phyloP scores from a whole-genome alignment of 2,113 vertebrate genomes.

The Osmerus mordax region DNA sequence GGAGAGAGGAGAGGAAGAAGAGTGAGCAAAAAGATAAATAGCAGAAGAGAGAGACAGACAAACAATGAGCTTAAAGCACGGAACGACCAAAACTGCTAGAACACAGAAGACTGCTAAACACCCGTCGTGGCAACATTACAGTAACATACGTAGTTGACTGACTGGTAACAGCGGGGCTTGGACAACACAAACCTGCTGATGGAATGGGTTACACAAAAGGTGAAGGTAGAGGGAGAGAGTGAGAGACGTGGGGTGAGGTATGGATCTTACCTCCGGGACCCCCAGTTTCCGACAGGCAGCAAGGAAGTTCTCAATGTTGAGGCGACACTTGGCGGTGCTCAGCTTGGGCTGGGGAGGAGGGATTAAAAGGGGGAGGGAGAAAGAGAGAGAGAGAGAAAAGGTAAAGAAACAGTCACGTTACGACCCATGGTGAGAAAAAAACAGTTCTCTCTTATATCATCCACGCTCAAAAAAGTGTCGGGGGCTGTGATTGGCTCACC shows the following conservation, averaged over 20 bases:
- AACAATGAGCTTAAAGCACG: conserved; percentile 23
- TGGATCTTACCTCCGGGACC: conserved; percentile 78
- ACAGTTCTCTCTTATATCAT: not conserved
- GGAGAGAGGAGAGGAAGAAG: not conserved
- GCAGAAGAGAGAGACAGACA: conserved; percentile 1
- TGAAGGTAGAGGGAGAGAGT: not conserved
- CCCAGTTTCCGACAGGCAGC: conserved; percentile 84
- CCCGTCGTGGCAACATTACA: not conserved
- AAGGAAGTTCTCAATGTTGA: conserved; percentile 86
- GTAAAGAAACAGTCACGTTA: not conserved
- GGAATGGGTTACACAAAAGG: not conserved
- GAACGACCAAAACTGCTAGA: not conserved
- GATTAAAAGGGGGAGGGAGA: not conserved
- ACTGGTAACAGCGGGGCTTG: not conserved
- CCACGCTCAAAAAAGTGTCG: not conserved
- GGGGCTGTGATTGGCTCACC: conserved; percentile 66
- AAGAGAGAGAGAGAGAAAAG: not conserved
- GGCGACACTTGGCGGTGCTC: conserved; percentile 78
- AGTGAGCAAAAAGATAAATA: not conserved
- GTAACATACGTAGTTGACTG: not conserved
- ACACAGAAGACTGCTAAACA: conserved; percentile 5
- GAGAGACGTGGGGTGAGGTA: not conserved
- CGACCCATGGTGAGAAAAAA: too few species aligned
- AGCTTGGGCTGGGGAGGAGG: conserved; percentile 78
- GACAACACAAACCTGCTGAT: not conserved